Evolutionary conservation across 2,113 vertebrate genomes (phyloP).

Genomic region (Pelmatolapia mariae): DNA sequence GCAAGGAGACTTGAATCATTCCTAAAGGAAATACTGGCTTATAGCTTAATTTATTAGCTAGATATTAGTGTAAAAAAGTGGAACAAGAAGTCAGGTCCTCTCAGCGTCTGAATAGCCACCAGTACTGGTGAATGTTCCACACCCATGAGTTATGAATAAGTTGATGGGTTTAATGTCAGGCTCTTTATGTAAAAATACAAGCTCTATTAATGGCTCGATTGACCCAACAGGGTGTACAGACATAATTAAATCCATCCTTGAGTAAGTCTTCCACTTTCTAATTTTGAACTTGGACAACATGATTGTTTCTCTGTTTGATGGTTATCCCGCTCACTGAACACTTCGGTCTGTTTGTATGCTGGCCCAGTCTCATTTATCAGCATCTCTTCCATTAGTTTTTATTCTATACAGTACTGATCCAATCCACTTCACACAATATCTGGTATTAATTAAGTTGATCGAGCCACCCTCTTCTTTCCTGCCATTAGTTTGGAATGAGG

Average conservation of each 20-base stretch:
- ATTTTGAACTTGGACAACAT: constrained; percentile 9
- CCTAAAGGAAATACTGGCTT: not conserved
- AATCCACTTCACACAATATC: constrained; percentile 71
- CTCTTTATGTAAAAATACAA: constrained; percentile 8
- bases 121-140: not conserved
- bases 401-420: constrained; percentile 39
- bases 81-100: not conserved
- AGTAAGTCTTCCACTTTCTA: constrained; percentile 10
- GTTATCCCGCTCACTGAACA: not conserved
- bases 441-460: constrained; percentile 89
- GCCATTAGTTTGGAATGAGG: constrained; percentile 66
- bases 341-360: not conserved
- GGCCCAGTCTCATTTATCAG: constrained; percentile 15
- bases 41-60: not conserved
- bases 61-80: not conserved
- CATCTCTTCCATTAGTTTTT: constrained; percentile 31
- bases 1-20: not conserved
- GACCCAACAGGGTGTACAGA: constrained; percentile 4
- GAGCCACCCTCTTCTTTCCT: constrained; percentile 58
- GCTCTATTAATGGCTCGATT: constrained; percentile 8
- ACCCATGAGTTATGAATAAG: constrained; percentile 11
- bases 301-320: constrained; percentile 21
- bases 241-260: constrained; percentile 5
- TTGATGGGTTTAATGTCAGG: constrained; percentile 1
- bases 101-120: constrained; percentile 8